These are phyloP conservation scores for Megaceryle maxima DNA, from an alignment of 2,113 vertebrate species.

Conservation along the genomic window DNA sequence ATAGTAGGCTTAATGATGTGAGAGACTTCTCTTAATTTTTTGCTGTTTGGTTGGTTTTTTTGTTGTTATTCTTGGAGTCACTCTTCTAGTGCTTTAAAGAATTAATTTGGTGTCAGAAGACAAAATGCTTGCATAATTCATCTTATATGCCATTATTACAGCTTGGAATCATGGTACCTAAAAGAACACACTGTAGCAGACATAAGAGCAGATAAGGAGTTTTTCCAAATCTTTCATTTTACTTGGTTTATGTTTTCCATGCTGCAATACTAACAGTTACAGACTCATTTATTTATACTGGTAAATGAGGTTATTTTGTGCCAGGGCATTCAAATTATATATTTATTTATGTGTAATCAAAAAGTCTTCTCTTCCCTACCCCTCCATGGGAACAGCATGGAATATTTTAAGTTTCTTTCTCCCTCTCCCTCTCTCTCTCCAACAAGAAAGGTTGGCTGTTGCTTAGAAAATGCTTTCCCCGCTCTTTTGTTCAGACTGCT, in stretches of 20 bases:
- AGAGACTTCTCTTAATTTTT: not conserved
- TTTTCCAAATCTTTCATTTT: not conserved
- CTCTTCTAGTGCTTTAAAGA: not conserved
- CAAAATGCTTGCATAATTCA: not conserved
- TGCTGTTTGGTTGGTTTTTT: not conserved
- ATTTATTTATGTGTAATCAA: constrained; percentile 45
- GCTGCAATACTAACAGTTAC: not conserved
- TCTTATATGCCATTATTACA: not conserved
- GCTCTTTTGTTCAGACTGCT: not conserved
- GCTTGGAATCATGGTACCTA: not conserved
- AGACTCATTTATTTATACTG: constrained; percentile 51
- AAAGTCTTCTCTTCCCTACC: not conserved
- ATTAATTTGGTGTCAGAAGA: not conserved
- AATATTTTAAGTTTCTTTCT: constrained; percentile 51
- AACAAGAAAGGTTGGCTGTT: not conserved
- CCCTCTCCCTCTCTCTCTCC: not conserved
- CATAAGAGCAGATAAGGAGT: not conserved
- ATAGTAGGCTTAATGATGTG: not conserved
- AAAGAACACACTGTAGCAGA: not conserved
- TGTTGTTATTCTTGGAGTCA: not conserved
- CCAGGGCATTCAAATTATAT: constrained; percentile 42
- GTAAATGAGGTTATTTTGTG: constrained; percentile 8
- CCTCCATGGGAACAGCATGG: constrained; percentile 8
- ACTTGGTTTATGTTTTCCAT: constrained; percentile 25
- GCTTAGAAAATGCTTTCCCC: not conserved